Conservation (phyloP, 2,113 vertebrate species). For the Orcinus orca region DNA sequence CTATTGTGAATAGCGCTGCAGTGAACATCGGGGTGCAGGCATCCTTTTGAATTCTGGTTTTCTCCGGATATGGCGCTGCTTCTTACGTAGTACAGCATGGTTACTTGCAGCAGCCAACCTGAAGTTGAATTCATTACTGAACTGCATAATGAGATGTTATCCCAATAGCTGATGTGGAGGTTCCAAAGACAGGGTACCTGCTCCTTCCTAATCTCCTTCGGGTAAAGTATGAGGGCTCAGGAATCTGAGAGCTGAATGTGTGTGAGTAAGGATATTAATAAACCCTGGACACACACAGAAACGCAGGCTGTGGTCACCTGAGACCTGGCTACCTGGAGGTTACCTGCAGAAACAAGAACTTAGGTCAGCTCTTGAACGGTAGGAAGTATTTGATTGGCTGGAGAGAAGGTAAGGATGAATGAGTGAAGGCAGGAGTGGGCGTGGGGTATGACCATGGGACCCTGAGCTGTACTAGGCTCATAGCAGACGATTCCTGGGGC, state of each 20-base stretch:
- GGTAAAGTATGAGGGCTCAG: not conserved
- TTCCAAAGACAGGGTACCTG: not conserved
- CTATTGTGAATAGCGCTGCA: not conserved
- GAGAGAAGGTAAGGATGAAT: not conserved
- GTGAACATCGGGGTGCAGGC: not conserved
- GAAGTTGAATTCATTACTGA: not conserved
- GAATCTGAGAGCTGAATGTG: not conserved
- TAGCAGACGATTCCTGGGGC: too few relatives aligned
- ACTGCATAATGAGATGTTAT: not conserved
- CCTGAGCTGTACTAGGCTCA: rapidly evolving
- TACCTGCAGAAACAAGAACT: not conserved
- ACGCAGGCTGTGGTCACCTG: not conserved
- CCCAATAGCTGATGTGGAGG: not conserved
- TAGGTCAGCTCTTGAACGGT: not conserved
- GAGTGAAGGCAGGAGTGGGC: not conserved
- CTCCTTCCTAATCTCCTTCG: not conserved
- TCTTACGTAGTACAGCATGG: too few relatives aligned
- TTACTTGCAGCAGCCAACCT: not conserved
- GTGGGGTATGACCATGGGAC: rapidly evolving
- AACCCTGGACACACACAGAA: too few relatives aligned
- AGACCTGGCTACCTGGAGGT: not conserved
- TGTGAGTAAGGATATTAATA: not conserved
- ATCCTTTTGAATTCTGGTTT: not conserved
- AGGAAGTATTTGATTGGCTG: too few relatives aligned
- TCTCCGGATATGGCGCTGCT: not conserved